A percentile compares a stretch with the other conserved stretches of the same genome.
phyloP scores from a whole-genome alignment of 1,140 invertebrate genomes.

The Dufourea novaeangliae region DNA sequence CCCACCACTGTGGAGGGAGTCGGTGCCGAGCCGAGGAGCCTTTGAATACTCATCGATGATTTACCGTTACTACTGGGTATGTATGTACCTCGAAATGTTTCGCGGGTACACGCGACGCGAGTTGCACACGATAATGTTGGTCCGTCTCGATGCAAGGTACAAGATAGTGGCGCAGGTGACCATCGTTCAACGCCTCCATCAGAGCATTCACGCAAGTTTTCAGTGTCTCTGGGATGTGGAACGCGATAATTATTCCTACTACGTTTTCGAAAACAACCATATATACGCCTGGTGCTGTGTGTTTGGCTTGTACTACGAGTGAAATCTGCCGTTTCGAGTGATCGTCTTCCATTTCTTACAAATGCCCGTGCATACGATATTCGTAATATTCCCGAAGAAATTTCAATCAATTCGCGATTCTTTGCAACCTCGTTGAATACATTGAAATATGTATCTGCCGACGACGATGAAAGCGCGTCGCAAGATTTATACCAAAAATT shows the following conservation, averaged over 20 bases:
- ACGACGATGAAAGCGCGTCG: neutral
- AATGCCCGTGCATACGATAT: neutral
- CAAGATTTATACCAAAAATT: neutral
- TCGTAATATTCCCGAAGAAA: neutral
- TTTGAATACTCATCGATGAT: conserved; percentile 36
- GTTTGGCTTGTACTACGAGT: conserved; percentile 64
- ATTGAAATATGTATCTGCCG: no score
- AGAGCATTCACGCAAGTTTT: conserved; percentile 58
- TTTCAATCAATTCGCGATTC: neutral
- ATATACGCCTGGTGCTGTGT: conserved; percentile 63
- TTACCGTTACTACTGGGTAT: no score
- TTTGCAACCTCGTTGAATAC: neutral
- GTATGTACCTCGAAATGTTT: neutral
- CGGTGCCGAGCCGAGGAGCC: no score
- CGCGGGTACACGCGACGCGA: conserved; percentile 11
- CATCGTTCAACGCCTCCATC: conserved; percentile 63
- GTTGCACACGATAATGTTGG: neutral
- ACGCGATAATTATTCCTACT: conserved; percentile 71
- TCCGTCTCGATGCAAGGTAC: conserved; percentile 44
- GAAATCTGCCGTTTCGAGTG: neutral
- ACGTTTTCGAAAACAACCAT: conserved; percentile 64
- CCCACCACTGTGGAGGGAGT: no score
- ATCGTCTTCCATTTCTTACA: neutral
- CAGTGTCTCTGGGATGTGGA: conserved; percentile 66
- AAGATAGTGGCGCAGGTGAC: conserved; percentile 63